Evolutionary conservation across 2,888 invertebrate genomes (phyloP), one percentile per base, ranked within the genome.

Genomic region (Corythucha ciliata): DNA sequence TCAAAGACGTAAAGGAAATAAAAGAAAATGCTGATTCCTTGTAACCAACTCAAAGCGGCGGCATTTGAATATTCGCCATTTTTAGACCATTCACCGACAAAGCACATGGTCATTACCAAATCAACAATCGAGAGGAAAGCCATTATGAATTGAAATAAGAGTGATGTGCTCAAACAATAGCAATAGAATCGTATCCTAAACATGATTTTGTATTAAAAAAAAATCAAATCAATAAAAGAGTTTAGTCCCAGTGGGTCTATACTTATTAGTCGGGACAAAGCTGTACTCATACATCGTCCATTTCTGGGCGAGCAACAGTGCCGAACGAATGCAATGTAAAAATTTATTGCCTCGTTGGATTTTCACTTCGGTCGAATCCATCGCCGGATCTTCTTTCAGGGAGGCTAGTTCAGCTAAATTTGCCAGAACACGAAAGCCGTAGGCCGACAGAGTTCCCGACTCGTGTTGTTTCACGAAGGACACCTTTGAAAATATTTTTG

Each of bases 1-100:
- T 52, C 52, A 10, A 46, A 7, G 21, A 37, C 22, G 37, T 46
- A 52, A n/a, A 52, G 27, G n/a, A 44, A 22, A 26, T 34, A 52
- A 20, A 52, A 52, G 18, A 46, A 20, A 20, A 52, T 29, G 22
- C 46, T 46, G 16, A 37, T 20, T 8, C 24, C 7, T 37, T 46
- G 34, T 16, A 34, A 18, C 12, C 14, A 7, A n/a, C n/a, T n/a
- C 3, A 18, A 14, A 33, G 33, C 33, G 18, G 7, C 18, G 16
- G 33, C 33, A 33, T 16, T 16, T 14, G 14, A 16, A 7, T 33
- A 33, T n/a, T n/a, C n/a, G n/a, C n/a, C n/a, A n/a, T n/a, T n/a
- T n/a, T n/a, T n/a, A n/a, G n/a, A n/a, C n/a, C n/a, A n/a, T n/a
- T n/a, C n/a, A n/a, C n/a, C n/a, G n/a, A n/a, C n/a, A n/a, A n/a